Conservation (phyloP, 64 coral and sea anemone genomes). For the Anthopleura sola region DNA sequence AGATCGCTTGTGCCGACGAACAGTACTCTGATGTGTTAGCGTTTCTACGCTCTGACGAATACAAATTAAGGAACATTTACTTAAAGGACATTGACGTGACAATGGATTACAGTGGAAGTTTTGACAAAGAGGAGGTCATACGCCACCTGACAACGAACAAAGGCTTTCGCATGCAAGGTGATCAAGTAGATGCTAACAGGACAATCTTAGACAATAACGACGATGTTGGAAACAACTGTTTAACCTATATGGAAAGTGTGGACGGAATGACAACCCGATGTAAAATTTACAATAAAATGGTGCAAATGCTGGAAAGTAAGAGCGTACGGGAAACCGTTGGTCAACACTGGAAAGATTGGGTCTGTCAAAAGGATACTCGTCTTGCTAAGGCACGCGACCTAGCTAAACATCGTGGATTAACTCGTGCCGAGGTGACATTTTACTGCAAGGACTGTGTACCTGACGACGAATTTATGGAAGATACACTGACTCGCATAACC, state of each 20-base stretch:
- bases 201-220: not conserved
- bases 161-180: not conserved
- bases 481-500: not conserved
- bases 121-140: conserved; percentile 5
- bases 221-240: too few relatives aligned
- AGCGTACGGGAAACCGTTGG: not conserved
- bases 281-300: too few relatives aligned
- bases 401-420: not conserved
- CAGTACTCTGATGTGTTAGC: not conserved
- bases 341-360: not conserved
- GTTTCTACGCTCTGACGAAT: conserved; percentile 22
- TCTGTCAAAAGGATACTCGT: not conserved
- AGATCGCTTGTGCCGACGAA: not conserved
- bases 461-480: not conserved
- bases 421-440: conserved; percentile 17
- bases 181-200: not conserved
- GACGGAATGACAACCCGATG: too few relatives aligned
- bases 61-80: conserved; percentile 10
- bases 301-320: not conserved
- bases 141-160: not conserved
- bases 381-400: not conserved
- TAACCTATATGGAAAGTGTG: too few relatives aligned
- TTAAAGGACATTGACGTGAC: conserved; percentile 14
- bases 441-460: conserved; percentile 11
- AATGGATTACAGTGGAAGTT: conserved; percentile 6